Percentiles rank a stretch among this genome's conserved stretches.
phyloP scores from a whole-genome alignment of 1,140 invertebrate species.

The Heliconius himera region DNA sequence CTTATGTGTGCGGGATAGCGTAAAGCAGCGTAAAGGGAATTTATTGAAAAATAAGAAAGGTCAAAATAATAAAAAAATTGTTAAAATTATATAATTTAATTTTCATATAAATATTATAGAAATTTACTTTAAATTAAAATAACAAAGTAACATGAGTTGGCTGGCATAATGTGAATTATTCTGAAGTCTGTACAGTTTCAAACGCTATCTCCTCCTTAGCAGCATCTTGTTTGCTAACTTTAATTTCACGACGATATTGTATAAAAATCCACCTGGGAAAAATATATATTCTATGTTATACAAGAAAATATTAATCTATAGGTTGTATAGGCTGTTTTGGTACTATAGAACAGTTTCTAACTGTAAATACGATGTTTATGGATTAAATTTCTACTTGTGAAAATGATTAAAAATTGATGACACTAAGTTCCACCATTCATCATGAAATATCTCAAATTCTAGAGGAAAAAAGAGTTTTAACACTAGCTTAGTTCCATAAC shows the following conservation, averaged over 20 bases:
- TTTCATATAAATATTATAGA: too few species aligned
- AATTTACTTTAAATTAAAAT: too few species aligned
- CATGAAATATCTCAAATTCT: too few species aligned
- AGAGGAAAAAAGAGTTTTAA: not conserved
- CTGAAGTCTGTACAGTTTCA: not conserved
- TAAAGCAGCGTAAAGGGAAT: too few species aligned
- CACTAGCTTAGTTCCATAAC: not conserved
- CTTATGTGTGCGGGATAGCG: too few species aligned
- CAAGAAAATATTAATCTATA: not conserved
- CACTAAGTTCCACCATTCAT: too few species aligned
- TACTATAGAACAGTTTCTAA: too few species aligned
- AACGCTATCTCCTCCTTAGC: not conserved
- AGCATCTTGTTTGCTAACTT: conserved; percentile 3
- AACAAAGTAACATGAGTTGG: not conserved
- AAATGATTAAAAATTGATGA: not conserved
- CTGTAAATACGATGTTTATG: not conserved
- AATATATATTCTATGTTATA: not conserved
- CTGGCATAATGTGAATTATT: not conserved
- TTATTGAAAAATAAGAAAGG: too few species aligned
- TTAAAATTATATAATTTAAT: too few species aligned
- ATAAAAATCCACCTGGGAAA: conserved; percentile 7
- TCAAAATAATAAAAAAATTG: too few species aligned
- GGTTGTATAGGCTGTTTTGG: not conserved
- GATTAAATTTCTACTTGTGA: not conserved
- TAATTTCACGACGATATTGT: not conserved